Conservation (phyloP, 2,888 invertebrate species). For the Eupithecia pulchellata region DNA sequence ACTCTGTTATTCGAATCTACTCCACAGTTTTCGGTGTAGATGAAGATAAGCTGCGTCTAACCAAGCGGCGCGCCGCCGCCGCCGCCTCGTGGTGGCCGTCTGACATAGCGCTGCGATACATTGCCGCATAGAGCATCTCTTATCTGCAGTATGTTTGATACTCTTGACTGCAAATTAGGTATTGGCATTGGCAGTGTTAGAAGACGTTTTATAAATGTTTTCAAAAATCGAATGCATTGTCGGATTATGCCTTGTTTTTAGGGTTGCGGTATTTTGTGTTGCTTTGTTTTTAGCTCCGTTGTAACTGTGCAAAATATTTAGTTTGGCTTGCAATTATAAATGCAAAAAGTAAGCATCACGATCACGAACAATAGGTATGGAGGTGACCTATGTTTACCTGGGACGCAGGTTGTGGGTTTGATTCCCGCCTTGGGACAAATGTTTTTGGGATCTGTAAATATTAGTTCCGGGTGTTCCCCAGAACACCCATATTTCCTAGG, state of each 20-base stretch:
- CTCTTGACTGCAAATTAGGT: not conserved
- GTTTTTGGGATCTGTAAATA: no score
- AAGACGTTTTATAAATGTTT: not conserved
- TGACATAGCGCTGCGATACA: constrained; percentile 35
- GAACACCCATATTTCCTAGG: no score
- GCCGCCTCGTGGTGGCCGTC: constrained; percentile 65
- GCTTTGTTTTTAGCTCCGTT: no score
- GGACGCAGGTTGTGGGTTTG: no score
- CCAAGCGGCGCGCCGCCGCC: constrained; percentile 66
- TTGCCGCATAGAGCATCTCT: constrained; percentile 16
- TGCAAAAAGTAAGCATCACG: not conserved
- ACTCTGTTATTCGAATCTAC: constrained; percentile 43
- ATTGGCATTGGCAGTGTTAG: not conserved
- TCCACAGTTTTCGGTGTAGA: constrained; percentile 55
- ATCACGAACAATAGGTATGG: not conserved
- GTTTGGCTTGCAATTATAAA: no score
- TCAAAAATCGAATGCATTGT: not conserved
- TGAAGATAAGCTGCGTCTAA: constrained; percentile 67
- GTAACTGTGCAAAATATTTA: not conserved
- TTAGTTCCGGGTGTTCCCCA: no score
- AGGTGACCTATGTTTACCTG: not conserved
- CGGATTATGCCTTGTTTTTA: not conserved
- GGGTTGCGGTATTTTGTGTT: not conserved
- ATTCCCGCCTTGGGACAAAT: no score
- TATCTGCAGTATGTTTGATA: not conserved